These are phyloP conservation scores for Galago senegalensis DNA, from an alignment of 2,797 vertebrate genomes.

Conservation along the genomic window DNA sequence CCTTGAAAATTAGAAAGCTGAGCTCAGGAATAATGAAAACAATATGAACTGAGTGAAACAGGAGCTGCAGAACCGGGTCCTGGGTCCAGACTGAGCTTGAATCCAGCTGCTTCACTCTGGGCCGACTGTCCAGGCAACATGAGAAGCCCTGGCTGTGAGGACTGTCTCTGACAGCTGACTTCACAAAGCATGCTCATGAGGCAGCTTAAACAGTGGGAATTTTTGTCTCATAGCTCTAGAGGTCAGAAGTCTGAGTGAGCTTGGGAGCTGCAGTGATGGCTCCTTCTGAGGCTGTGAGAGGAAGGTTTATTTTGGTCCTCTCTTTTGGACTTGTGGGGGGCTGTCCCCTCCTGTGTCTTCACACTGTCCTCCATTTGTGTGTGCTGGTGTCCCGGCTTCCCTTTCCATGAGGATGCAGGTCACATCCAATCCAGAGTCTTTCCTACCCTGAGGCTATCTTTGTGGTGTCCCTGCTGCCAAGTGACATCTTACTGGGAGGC, in stretches of 20 bases:
- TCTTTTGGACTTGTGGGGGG: background rate
- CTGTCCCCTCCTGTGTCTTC: background rate
- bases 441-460: background rate
- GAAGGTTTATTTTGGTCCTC: background rate
- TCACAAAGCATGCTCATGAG: background rate
- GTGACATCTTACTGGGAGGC: background rate
- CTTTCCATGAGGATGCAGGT: background rate
- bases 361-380: background rate
- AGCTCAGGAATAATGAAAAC: background rate
- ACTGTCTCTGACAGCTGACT: background rate
- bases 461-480: background rate
- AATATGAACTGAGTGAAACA: background rate
- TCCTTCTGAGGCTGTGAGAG: background rate
- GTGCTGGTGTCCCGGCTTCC: background rate
- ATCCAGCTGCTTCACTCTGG: background rate
- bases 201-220: background rate
- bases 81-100: background rate
- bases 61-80: fast-evolving
- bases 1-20: conserved; percentile 14
- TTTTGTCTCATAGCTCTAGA: background rate
- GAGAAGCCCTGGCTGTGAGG: background rate
- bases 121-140: fast-evolving
- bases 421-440: background rate
- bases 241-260: background rate
- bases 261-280: background rate